These are phyloP conservation scores for Platysternon megacephalum DNA, from an alignment of 2,113 vertebrate genomes.

Conservation along the genomic window DNA sequence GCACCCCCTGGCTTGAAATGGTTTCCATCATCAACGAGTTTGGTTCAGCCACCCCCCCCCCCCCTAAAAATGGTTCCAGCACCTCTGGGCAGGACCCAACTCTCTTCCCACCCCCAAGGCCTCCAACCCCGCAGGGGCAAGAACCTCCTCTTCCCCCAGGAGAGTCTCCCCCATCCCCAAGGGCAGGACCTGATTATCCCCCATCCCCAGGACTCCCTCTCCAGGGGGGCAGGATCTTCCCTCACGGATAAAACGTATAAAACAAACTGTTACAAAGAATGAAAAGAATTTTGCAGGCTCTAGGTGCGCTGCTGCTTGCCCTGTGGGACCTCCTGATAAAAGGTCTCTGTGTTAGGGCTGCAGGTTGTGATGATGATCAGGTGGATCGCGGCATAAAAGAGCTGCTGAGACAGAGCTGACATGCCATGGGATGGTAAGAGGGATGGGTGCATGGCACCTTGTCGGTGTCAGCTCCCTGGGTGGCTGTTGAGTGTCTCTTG, in stretches of 20 bases:
- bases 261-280: background rate
- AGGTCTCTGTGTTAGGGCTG: background rate
- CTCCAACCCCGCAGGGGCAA: too few species aligned
- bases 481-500: background rate
- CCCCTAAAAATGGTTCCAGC: too few species aligned
- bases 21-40: too few species aligned
- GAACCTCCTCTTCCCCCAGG: too few species aligned
- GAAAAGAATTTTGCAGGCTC: background rate
- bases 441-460: background rate
- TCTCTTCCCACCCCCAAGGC: background rate
- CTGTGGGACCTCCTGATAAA: background rate
- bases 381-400: background rate
- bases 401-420: background rate
- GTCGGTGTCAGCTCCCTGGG: background rate
- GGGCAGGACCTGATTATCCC: too few species aligned
- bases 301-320: background rate
- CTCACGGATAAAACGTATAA: background rate
- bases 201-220: background rate
- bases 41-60: too few species aligned
- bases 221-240: too few species aligned
- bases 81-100: background rate
- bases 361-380: background rate
- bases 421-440: background rate
- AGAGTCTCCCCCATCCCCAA: too few species aligned
- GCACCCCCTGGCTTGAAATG: too few species aligned